Percentiles rank a stretch among this genome's conserved stretches.
Evolutionary conservation across 2,888 invertebrate species (phyloP).

Genomic region (Leucophenga montana): DNA sequence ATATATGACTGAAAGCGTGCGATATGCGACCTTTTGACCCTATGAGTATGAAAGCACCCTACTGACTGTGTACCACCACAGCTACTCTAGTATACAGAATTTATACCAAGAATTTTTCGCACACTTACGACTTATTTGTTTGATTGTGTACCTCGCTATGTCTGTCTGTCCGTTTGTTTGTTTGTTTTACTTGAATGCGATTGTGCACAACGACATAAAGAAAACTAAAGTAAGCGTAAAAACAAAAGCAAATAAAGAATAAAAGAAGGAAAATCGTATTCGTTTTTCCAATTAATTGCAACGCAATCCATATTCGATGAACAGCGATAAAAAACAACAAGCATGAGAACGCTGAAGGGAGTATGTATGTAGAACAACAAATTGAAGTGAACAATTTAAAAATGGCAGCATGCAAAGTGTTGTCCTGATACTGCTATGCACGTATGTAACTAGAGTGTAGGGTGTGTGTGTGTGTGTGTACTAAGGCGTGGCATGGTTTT

Average conservation of each 20-base stretch:
- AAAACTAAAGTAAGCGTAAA: slow-evolving; percentile 7
- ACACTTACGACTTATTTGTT: too few species aligned
- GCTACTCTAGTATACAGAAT: too few species aligned
- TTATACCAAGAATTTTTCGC: neutral
- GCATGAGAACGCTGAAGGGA: neutral
- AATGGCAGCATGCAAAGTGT: slow-evolving; percentile 10
- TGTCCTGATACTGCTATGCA: neutral
- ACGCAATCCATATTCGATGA: slow-evolving; percentile 39
- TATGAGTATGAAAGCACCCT: too few species aligned
- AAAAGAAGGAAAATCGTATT: slow-evolving; percentile 43
- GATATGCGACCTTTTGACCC: too few species aligned
- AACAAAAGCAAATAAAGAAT: slow-evolving; percentile 26
- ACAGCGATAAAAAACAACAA: slow-evolving; percentile 33
- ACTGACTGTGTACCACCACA: too few species aligned
- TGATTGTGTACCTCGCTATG: neutral
- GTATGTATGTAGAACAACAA: neutral
- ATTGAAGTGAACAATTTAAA: slow-evolving; percentile 6
- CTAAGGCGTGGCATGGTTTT: neutral
- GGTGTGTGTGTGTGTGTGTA: neutral
- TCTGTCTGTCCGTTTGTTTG: neutral
- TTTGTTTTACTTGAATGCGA: slow-evolving; percentile 51
- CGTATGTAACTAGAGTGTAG: too few species aligned
- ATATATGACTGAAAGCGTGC: too few species aligned
- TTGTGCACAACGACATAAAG: slow-evolving; percentile 22
- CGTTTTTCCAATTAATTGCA: slow-evolving; percentile 50